phyloP scores from a whole-genome alignment of 1,140 invertebrate genomes.

The Trichoplusia ni region DNA sequence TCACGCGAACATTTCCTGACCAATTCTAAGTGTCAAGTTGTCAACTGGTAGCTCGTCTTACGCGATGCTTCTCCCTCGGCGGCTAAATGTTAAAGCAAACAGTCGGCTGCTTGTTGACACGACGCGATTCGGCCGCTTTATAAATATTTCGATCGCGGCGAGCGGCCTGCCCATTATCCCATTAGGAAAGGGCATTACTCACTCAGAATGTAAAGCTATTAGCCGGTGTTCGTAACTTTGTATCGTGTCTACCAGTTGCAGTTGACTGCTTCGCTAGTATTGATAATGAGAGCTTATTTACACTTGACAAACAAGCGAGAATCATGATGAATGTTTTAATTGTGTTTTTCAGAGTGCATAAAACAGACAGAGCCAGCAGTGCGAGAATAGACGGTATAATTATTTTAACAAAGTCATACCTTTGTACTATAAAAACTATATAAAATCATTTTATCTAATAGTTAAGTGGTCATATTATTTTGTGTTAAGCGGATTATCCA shows the following conservation, averaged over 20 bases:
- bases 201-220: conserved; percentile 70
- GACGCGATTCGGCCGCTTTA: conserved; percentile 71
- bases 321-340: no score
- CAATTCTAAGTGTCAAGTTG: conserved; percentile 29
- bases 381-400: no score
- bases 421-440: no score
- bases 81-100: conserved; percentile 74
- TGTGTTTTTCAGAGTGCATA: no score
- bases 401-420: no score
- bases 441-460: no score
- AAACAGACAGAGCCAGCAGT: no score
- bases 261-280: conserved; percentile 3
- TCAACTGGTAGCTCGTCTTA: conserved; percentile 49
- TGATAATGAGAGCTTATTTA: conserved; percentile 1
- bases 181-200: conserved; percentile 76
- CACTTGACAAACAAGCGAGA: no score
- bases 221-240: conserved; percentile 42
- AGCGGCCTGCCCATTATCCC: conserved; percentile 72
- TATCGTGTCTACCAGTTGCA: conserved; percentile 1
- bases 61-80: conserved; percentile 59
- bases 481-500: no score
- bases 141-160: conserved; percentile 73
- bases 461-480: no score
- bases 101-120: conserved; percentile 71
- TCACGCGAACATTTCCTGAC: no score